A percentile compares a stretch with the other conserved stretches of the same genome.
Conservation (phyloP, 1,140 invertebrate species). For the Brachystomella parvula region DNA sequence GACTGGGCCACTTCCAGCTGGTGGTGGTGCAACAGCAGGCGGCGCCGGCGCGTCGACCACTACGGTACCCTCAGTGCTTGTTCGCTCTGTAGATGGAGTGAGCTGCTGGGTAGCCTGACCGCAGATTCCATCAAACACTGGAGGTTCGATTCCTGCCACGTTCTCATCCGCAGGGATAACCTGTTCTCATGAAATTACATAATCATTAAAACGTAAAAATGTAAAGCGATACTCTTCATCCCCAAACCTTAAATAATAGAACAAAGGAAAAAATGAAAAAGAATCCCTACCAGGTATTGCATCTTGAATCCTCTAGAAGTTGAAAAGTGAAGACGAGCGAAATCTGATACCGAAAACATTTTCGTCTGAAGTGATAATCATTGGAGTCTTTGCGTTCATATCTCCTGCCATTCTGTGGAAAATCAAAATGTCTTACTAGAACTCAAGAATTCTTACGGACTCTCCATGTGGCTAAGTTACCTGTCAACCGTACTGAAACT, state of each 20-base stretch:
- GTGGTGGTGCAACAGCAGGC: background rate
- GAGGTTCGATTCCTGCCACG: conserved; percentile 1
- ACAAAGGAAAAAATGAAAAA: too few relatives aligned
- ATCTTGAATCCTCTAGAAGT: conserved; percentile 37
- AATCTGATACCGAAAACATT: conserved; percentile 37
- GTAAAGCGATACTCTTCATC: background rate
- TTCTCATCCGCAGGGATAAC: conserved; percentile 2
- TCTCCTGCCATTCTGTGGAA: conserved; percentile 35
- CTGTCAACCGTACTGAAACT: conserved; percentile 33
- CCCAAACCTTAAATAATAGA: too few relatives aligned
- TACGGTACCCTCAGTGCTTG: background rate
- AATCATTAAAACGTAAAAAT: conserved; percentile 1
- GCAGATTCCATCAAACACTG: background rate
- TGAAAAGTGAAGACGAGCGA: conserved; percentile 35
- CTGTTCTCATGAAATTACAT: background rate
- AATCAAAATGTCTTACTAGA: background rate
- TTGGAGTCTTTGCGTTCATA: conserved; percentile 34
- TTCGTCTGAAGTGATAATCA: conserved; percentile 27
- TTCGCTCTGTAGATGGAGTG: background rate
- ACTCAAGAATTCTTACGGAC: background rate
- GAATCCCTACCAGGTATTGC: conserved; percentile 32
- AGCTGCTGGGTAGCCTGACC: background rate
- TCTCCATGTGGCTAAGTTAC: conserved; percentile 6
- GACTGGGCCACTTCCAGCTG: background rate
- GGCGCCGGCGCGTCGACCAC: background rate